A percentile compares a stretch with the other conserved stretches of the same genome.
These are phyloP conservation scores for Zoanthus sociatus DNA, from an alignment of 92 coral and sea anemone species.

Conservation along the genomic window DNA sequence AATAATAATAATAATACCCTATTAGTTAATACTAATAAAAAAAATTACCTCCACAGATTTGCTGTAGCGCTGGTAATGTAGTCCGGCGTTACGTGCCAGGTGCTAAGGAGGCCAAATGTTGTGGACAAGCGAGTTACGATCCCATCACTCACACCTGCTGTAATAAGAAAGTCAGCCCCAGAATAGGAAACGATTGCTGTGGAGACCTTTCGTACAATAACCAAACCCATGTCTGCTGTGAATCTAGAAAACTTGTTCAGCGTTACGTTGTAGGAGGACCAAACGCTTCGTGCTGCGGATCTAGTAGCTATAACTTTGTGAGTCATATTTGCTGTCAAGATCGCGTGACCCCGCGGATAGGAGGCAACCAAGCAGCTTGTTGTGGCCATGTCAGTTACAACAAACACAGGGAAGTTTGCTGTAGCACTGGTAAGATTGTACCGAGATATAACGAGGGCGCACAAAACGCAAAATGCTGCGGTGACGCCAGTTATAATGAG, in stretches of 20 bases:
- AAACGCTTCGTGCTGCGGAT: constrained; percentile 52
- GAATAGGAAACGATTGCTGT: constrained; percentile 48
- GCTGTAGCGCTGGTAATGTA: constrained; percentile 30
- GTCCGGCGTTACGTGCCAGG: constrained; percentile 33
- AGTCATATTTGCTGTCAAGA: constrained; percentile 51
- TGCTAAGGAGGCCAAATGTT: constrained; percentile 41
- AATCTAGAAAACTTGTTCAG: constrained; percentile 11
- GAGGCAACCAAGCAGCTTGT: constrained; percentile 48
- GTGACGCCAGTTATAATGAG: constrained; percentile 42
- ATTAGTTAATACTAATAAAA: too few relatives aligned
- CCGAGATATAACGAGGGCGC: constrained; percentile 38
- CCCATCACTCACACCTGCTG: constrained; percentile 55
- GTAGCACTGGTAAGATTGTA: constrained; percentile 17
- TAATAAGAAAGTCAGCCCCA: constrained; percentile 32
- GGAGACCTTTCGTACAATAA: constrained; percentile 42
- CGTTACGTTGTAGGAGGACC: constrained; percentile 35
- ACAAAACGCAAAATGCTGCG: constrained; percentile 52
- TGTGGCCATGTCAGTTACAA: constrained; percentile 49
- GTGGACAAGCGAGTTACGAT: constrained; percentile 30
- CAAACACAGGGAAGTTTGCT: constrained; percentile 46
- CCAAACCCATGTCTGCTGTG: constrained; percentile 49
- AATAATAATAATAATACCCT: too few relatives aligned
- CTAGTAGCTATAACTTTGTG: constrained; percentile 13
- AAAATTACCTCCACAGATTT: constrained; percentile 3
- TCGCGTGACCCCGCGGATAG: constrained; percentile 1